Percentiles rank a stretch among this genome's conserved stretches.
phyloP scores from a whole-genome alignment of 1,140 invertebrate species.

The Nephila pilipes region DNA sequence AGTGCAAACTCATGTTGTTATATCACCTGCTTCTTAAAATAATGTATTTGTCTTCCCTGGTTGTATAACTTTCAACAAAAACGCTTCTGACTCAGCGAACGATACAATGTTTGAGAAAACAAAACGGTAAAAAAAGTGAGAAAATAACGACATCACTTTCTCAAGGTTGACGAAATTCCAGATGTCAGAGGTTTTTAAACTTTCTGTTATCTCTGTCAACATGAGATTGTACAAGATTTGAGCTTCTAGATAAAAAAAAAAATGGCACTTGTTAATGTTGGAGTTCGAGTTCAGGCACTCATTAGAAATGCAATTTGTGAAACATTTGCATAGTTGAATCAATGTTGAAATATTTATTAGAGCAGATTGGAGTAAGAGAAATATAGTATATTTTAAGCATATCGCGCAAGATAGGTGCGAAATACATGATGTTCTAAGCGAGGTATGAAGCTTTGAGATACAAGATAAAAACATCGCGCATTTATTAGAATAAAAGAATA shows the following conservation, averaged over 20 bases:
- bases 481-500: not conserved
- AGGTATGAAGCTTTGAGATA: too few species aligned
- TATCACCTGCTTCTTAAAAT: slow-evolving; percentile 28
- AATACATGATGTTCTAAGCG: not conserved
- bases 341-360: not conserved
- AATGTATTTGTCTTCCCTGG: slow-evolving; percentile 7
- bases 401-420: not conserved
- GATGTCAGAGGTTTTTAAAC: slow-evolving; percentile 26
- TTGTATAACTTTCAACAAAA: slow-evolving; percentile 1
- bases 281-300: not conserved
- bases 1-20: slow-evolving; percentile 41
- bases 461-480: too few species aligned
- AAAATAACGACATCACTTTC: not conserved
- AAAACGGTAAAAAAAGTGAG: not conserved
- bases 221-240: not conserved
- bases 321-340: not conserved
- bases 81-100: not conserved
- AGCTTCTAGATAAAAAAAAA: not conserved
- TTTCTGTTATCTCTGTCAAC: slow-evolving; percentile 23
- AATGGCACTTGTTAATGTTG: not conserved
- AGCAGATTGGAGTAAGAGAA: not conserved
- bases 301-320: not conserved
- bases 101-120: not conserved
- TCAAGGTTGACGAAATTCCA: slow-evolving; percentile 13
- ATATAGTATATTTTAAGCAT: not conserved